Evolutionary conservation across 2,797 vertebrate genomes (phyloP), one percentile per base, ranked within the genome.

Genomic region (Otolemur crassicaudatus): DNA sequence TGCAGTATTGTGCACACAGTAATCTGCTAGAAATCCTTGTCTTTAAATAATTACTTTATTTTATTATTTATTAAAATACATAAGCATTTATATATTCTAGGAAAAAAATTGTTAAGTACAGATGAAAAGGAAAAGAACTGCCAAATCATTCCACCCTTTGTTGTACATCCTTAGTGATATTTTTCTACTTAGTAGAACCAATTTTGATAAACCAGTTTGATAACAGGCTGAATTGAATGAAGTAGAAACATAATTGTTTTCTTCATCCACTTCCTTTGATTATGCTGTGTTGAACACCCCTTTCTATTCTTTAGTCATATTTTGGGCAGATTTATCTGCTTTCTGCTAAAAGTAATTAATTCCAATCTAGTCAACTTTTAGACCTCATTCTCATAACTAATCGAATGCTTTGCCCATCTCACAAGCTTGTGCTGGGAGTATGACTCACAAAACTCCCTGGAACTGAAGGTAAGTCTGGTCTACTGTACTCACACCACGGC

Each of bases 51-150:
- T 86, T 25, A 13, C 1, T 58, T 53, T 40, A 40, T 73, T 86
- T 79, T 73, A 56, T 56, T 86, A 53, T 60, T 81, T 86, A 80
- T 81, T 80, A n/a, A 93, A 88, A 85, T 75, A 43, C 61, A 63
- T 0, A 79, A 19, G 13, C 63, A 53, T 23, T 11, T 65, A n/a
- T 73, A 60, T 84, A 53, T 25, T 87, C 25, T 58, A 89, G 43
- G 73, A 61, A 84, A 60, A 7, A 46, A 12, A 67, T n/a, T 81
- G 16, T 43, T 43, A 60, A 82, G 6, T 43, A 43, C 56, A 73
- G 29, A 37, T 25, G 61, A 56, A 91, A 73, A 80, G 25, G 7
- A 83, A 94, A 65, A 43, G 20, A 2, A 56, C 13, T 25, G 34
- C 14, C 81, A 81, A 84, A 81, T 0, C 25, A 76, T 7, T 46